phyloP scores from a whole-genome alignment of 2,113 vertebrate species.

The Ageneiosus marmoratus region DNA sequence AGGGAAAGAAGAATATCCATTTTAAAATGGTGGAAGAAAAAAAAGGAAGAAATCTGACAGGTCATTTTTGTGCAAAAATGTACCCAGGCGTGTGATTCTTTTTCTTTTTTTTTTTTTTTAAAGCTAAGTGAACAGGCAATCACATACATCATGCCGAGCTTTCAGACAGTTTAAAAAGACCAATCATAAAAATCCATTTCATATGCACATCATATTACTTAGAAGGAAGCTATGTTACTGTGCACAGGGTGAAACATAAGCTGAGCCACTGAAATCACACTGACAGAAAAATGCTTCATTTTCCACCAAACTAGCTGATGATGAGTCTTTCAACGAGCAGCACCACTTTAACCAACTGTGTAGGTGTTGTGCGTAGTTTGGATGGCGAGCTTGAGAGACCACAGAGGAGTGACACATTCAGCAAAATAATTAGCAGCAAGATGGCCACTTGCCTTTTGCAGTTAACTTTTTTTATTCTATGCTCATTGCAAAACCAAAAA shows the following conservation, averaged over 20 bases:
- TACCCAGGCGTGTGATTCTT: background rate
- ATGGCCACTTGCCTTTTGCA: conserved; percentile 44
- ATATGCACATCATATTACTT: conserved; percentile 36
- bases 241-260: background rate
- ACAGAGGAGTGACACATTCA: conserved; percentile 58
- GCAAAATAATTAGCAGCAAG: conserved; percentile 89
- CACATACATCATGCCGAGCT: conserved; percentile 31
- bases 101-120: conserved; percentile 20
- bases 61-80: conserved; percentile 30
- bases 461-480: background rate
- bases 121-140: conserved; percentile 24
- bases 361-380: conserved; percentile 55
- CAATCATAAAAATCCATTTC: conserved; percentile 31
- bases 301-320: background rate
- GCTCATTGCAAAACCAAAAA: background rate
- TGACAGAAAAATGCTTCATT: background rate
- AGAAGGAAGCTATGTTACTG: background rate
- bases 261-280: background rate
- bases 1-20: conserved; percentile 25
- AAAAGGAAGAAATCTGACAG: background rate
- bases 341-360: conserved; percentile 67
- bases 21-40: background rate
- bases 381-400: conserved; percentile 55
- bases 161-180: background rate
- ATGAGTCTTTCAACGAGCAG: conserved; percentile 32